phyloP scores from a whole-genome alignment of 92 coral and sea anemone species.

The Epizoanthus illoricatus region DNA sequence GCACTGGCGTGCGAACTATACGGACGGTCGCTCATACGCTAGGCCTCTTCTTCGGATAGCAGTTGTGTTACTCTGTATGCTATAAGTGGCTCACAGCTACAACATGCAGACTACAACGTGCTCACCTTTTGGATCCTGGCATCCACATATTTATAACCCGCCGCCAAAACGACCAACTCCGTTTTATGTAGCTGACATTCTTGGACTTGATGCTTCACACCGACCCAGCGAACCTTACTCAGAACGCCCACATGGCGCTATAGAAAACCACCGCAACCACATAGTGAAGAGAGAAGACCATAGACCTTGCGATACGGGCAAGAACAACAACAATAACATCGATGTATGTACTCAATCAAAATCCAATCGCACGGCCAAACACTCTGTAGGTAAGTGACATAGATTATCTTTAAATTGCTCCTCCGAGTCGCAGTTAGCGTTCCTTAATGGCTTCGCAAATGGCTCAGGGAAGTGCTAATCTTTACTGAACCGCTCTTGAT shows the following conservation, averaged over 20 bases:
- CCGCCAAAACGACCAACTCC: constrained; percentile 95
- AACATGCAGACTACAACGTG: constrained; percentile 29
- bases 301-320: constrained; percentile 28
- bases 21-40: background rate
- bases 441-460: constrained; percentile 61
- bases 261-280: constrained; percentile 29
- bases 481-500: constrained; percentile 57
- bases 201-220: constrained; percentile 81
- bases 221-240: constrained; percentile 44
- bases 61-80: constrained; percentile 1
- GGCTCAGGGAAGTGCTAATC: constrained; percentile 41
- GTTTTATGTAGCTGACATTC: constrained; percentile 91
- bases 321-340: constrained; percentile 26
- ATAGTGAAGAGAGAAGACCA: constrained; percentile 36
- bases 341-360: constrained; percentile 37
- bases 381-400: constrained; percentile 38
- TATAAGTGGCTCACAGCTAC: constrained; percentile 8
- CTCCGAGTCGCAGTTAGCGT: constrained; percentile 25
- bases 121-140: constrained; percentile 88
- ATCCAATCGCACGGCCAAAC: constrained; percentile 42
- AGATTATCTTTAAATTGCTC: constrained; percentile 37
- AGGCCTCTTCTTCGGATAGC: background rate
- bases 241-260: constrained; percentile 32
- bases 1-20: constrained; percentile 12
- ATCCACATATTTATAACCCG: constrained; percentile 85